phyloP scores from a whole-genome alignment of 2,888 invertebrate genomes.

The Tachystola acroxantha region DNA sequence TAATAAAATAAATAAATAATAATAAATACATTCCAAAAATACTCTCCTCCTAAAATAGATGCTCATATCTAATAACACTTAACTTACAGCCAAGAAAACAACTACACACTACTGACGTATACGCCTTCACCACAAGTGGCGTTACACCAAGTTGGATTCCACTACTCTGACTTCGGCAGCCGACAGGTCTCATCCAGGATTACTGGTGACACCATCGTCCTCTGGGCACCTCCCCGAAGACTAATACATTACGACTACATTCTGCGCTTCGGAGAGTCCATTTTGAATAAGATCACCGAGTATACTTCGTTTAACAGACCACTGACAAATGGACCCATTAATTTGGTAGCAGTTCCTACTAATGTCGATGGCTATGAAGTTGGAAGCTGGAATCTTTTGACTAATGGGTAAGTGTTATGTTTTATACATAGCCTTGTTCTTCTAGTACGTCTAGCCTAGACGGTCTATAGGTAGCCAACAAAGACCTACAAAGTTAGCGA shows the following conservation, averaged over 20 bases:
- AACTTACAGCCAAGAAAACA: conserved; percentile 39
- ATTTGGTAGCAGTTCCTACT: conserved; percentile 53
- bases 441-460: too few species aligned
- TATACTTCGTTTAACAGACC: conserved; percentile 44
- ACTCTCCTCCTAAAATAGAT: too few species aligned
- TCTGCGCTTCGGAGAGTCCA: conserved; percentile 41
- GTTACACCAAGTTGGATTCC: conserved; percentile 58
- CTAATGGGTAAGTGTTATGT: conserved; percentile 50
- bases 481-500: neutral
- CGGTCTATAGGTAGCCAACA: too few species aligned
- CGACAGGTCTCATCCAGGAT: conserved; percentile 25
- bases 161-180: conserved; percentile 46
- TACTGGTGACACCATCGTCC: conserved; percentile 42
- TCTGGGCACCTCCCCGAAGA: conserved; percentile 52
- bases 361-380: conserved; percentile 53
- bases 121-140: conserved; percentile 62
- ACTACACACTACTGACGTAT: conserved; percentile 42
- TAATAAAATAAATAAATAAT: too few species aligned
- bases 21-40: too few species aligned
- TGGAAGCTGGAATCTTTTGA: conserved; percentile 62
- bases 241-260: conserved; percentile 46
- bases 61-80: neutral
- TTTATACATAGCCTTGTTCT: too few species aligned
- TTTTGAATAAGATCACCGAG: conserved; percentile 50
- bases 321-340: conserved; percentile 54